A percentile compares a stretch with the other conserved stretches of the same genome.
These are phyloP conservation scores for Atta texana DNA, from an alignment of 1,140 invertebrate species.

Conservation along the genomic window DNA sequence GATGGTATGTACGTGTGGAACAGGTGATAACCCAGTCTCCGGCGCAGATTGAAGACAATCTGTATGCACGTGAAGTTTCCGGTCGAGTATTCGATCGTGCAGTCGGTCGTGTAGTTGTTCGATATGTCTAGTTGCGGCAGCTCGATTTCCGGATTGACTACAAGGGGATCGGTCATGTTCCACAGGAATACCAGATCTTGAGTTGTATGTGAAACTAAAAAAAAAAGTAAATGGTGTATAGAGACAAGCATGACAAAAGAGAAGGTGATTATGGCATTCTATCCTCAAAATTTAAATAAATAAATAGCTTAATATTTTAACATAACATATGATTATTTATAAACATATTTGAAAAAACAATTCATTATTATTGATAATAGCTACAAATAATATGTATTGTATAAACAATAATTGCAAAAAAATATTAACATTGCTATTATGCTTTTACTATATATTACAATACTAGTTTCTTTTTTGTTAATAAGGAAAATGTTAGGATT, in stretches of 20 bases:
- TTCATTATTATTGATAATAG: not conserved
- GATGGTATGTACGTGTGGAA: slow-evolving; percentile 97
- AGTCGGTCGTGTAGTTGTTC: slow-evolving; percentile 95
- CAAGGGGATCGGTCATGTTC: slow-evolving; percentile 95
- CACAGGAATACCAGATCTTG: slow-evolving; percentile 95
- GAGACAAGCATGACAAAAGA: not conserved
- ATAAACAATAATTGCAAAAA: not conserved
- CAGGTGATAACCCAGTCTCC: slow-evolving; percentile 94
- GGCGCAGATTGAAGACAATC: slow-evolving; percentile 93
- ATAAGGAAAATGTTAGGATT: not conserved
- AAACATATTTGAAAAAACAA: not conserved
- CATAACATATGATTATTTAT: not conserved
- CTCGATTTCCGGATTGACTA: slow-evolving; percentile 95
- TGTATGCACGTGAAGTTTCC: slow-evolving; percentile 96
- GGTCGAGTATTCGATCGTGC: slow-evolving; percentile 95
- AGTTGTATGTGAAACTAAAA: slow-evolving; percentile 93
- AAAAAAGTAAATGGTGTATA: slow-evolving; percentile 23
- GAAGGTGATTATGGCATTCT: too few relatives aligned
- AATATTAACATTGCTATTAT: not conserved
- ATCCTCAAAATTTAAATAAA: too few relatives aligned
- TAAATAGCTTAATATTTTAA: slow-evolving; percentile 9
- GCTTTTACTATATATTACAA: too few relatives aligned
- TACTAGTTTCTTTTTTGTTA: not conserved
- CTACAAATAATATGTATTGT: not conserved
- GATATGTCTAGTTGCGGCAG: slow-evolving; percentile 95